Evolutionary conservation across 2,888 invertebrate genomes (phyloP).

Genomic region (Macrosoma leucophasiata): DNA sequence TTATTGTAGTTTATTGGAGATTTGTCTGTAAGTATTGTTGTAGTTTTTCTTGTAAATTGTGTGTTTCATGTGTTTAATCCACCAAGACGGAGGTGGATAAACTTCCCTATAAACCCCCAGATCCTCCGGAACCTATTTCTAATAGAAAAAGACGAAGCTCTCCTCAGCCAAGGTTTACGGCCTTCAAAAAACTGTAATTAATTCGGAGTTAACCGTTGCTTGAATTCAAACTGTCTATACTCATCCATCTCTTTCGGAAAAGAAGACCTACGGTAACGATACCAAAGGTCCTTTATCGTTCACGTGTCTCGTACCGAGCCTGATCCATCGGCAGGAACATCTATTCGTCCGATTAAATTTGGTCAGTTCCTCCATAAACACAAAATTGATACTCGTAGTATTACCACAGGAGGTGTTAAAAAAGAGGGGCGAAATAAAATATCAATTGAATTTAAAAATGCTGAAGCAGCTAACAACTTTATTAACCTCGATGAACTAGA

Average conservation of each 20-base stretch:
- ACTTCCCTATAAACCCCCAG: too few relatives aligned
- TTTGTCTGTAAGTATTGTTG: too few relatives aligned
- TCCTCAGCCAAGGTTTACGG: too few relatives aligned
- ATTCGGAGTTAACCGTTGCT: background rate
- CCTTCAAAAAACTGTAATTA: too few relatives aligned
- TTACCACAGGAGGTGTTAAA: conserved; percentile 15
- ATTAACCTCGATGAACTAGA: too few relatives aligned
- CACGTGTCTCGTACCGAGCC: conserved; percentile 5
- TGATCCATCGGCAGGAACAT: conserved; percentile 8
- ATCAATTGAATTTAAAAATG: conserved; percentile 9
- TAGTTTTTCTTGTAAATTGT: too few relatives aligned
- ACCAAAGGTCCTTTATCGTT: conserved; percentile 12
- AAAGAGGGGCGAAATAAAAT: conserved; percentile 14
- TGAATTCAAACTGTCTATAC: background rate
- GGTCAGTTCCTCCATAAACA: conserved; percentile 10
- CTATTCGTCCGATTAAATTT: conserved; percentile 10
- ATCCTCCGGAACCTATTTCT: too few relatives aligned
- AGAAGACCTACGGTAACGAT: background rate
- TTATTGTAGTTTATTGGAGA: too few relatives aligned
- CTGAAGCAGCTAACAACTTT: too few relatives aligned
- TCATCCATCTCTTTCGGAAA: background rate
- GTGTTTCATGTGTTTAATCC: too few relatives aligned
- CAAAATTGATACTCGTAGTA: conserved; percentile 8
- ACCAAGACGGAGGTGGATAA: too few relatives aligned
- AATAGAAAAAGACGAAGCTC: too few relatives aligned